These are phyloP conservation scores for Dysdera silvatica DNA, from an alignment of 1,140 invertebrate genomes.

Conservation along the genomic window DNA sequence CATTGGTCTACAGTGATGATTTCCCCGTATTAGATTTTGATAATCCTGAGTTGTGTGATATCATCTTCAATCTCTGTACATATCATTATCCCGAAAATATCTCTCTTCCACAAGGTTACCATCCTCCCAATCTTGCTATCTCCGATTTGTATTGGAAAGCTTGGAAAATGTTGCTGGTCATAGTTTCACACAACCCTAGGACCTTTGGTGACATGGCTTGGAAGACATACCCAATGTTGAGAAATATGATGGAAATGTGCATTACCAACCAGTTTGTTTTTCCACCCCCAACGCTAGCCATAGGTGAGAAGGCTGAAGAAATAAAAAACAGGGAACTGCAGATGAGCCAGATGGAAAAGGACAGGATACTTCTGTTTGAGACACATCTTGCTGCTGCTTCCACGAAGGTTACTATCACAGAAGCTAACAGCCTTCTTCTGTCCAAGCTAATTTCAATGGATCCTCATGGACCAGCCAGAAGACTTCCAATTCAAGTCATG, in stretches of 20 bases:
- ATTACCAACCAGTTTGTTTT: constrained; percentile 77
- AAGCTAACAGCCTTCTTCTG: constrained; percentile 76
- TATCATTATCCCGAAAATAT: constrained; percentile 93
- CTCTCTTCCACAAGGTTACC: constrained; percentile 67
- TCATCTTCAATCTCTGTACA: constrained; percentile 78
- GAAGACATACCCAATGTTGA: constrained; percentile 84
- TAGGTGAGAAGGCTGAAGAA: constrained; percentile 54
- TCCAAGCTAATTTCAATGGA: constrained; percentile 74
- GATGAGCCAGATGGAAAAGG: constrained; percentile 62
- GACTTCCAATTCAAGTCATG: constrained; percentile 64
- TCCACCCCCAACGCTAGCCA: constrained; percentile 58
- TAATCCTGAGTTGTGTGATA: constrained; percentile 76
- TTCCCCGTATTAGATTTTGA: constrained; percentile 56
- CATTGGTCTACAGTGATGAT: constrained; percentile 51
- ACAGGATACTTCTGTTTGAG: constrained; percentile 85
- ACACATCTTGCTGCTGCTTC: constrained; percentile 80
- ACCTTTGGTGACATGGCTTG: constrained; percentile 75
- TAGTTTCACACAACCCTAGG: constrained; percentile 83
- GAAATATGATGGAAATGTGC: constrained; percentile 90
- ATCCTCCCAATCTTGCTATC: constrained; percentile 81
- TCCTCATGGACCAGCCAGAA: constrained; percentile 66
- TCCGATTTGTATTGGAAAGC: constrained; percentile 87
- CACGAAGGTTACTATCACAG: constrained; percentile 74
- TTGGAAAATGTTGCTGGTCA: constrained; percentile 80
- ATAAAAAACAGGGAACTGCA: constrained; percentile 54